A percentile compares a stretch with the other conserved stretches of the same genome.
Conservation (phyloP, 2,888 invertebrate genomes). For the Dasypogon diadema region DNA sequence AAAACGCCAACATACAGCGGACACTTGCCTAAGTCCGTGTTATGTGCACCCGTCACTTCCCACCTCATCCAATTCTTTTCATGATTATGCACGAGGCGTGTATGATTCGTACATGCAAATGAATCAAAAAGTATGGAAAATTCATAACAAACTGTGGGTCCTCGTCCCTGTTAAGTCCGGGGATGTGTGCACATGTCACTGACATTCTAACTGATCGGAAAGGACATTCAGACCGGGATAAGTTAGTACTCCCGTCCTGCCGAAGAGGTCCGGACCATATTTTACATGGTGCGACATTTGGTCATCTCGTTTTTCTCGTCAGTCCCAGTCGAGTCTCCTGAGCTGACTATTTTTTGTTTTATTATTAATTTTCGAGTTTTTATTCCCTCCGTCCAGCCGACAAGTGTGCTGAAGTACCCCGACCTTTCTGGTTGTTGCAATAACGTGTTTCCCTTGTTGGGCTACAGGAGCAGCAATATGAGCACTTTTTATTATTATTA, state of each 20-base stretch:
- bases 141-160: constrained; percentile 35
- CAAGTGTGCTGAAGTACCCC: constrained; percentile 45
- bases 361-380: constrained; percentile 48
- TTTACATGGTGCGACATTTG: constrained; percentile 55
- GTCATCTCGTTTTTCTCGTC: constrained; percentile 54
- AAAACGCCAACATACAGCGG: too few species aligned
- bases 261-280: constrained; percentile 51
- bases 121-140: constrained; percentile 46
- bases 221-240: constrained; percentile 52
- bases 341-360: constrained; percentile 42
- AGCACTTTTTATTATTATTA: constrained; percentile 53
- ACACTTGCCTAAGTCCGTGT: constrained; percentile 8
- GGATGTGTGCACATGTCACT: constrained; percentile 53
- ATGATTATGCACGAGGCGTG: constrained; percentile 1
- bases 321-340: too few species aligned
- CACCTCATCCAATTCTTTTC: not conserved
- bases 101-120: constrained; percentile 39
- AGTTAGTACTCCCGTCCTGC: constrained; percentile 12
- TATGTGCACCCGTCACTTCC: not conserved
- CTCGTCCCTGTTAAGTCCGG: constrained; percentile 7
- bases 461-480: not conserved
- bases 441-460: not conserved
- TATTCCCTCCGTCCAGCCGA: constrained; percentile 18
- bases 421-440: constrained; percentile 26
- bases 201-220: constrained; percentile 54